Percentiles rank a stretch among this genome's conserved stretches.
Conservation (phyloP, 2,888 invertebrate species). For the Himalopsyche tibetana region DNA sequence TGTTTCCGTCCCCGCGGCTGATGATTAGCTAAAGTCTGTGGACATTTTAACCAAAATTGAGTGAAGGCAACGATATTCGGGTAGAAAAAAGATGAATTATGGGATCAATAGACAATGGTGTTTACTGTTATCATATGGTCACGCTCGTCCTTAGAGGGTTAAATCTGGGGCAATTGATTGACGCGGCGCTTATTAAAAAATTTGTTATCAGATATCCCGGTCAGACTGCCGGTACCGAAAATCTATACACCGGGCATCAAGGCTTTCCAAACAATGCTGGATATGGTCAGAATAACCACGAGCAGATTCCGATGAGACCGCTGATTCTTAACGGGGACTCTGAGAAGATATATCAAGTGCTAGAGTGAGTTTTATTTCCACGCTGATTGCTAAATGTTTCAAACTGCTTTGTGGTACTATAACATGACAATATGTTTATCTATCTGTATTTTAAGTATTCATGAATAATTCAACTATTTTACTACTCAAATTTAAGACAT, state of each 20-base stretch:
- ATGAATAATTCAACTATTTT: background rate
- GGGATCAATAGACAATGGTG: too few relatives aligned
- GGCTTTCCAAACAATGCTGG: conserved; percentile 46
- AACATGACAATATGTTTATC: background rate
- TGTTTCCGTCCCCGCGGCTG: too few relatives aligned
- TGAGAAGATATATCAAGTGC: conserved; percentile 82
- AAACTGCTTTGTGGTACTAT: conserved; percentile 1
- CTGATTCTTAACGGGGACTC: conserved; percentile 82
- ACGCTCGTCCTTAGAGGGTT: too few relatives aligned
- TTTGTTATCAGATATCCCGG: conserved; percentile 71
- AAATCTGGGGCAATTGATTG: background rate
- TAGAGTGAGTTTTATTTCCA: conserved; percentile 80
- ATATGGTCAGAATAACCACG: conserved; percentile 77
- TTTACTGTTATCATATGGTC: too few relatives aligned
- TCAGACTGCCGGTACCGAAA: conserved; percentile 53
- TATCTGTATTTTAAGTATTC: background rate
- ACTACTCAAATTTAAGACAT: background rate
- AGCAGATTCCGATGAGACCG: conserved; percentile 88
- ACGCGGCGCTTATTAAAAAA: background rate
- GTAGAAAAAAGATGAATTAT: too few relatives aligned
- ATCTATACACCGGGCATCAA: conserved; percentile 65
- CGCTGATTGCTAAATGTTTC: conserved; percentile 36
- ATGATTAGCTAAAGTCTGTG: too few relatives aligned
- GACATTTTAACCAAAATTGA: too few relatives aligned
- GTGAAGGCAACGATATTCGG: too few relatives aligned